Base-by-base conservation (phyloP, 2,797 vertebrate genomes). In the Cyprinella venusta region DNA sequence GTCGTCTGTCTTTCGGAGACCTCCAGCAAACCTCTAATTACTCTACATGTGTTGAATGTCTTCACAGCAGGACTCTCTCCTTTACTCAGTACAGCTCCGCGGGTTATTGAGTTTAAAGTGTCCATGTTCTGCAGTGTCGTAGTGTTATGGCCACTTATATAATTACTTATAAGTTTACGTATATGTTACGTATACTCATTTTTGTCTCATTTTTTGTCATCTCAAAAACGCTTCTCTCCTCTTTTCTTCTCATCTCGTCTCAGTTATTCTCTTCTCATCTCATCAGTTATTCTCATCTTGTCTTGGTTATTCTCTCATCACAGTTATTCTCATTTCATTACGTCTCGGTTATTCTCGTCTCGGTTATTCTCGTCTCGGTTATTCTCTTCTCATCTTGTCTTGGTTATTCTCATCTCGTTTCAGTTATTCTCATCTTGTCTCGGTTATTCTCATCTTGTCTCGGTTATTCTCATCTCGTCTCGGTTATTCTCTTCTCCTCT, bases 1-100 rank as follows among this genome's bases (percentile, higher is more conserved):
- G 52, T 80, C 19, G 30, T 33, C 76, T 67, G 76, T 67, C 61
- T 64, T 48, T 67, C 45, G 10, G 48, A 80, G 79, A 72, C 69
- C 79, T 72, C 79, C 54, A 81, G 79, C 30, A 65, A 75, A 82
- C 80, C 80, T 82, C 61, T 82, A 64, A 82, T 82, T 82, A 82
- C 71, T 40, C 61, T 26, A 38, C 33, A 75, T 52, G 71, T 65
- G 79, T 74, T 64, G 74, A 81, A 81, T 71, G 40, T 74, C 40
- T 81, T 79, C 76, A 65, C 76, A 50, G 76, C 76, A 52, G 19
- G 76, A 50, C 30, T 79, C 61, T 40, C 33, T 54, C 33, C 21
- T 19, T 50, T 54, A 9, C 70, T 24, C 76, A 50, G 7, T 64
- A 36, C 45, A n/a, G 26, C 48, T 77, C 19, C n/a, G 19, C 54